Base-by-base conservation (phyloP, 2,113 vertebrate genomes). In the Rhabdomys dilectus region DNA sequence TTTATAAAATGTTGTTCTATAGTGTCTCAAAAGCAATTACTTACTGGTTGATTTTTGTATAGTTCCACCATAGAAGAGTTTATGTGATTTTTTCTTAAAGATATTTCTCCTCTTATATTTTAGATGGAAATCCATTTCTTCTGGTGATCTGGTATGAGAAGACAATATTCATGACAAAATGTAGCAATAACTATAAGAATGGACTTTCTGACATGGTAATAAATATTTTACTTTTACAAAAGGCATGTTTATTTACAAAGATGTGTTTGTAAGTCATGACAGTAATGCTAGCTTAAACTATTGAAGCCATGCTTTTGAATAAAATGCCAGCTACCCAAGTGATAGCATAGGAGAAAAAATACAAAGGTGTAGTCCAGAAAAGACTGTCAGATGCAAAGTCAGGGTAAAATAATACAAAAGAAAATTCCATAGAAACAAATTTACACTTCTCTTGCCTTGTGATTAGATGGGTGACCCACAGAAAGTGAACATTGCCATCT, bases 21-120 rank as follows among this genome's bases (percentile, higher is more conserved):
- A 88, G 77, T 56, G 11, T 15, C 48, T 96, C 58, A 88, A 88
- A n/a, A 93, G 22, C 26, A 84, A 81, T 80, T 95, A 95, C 96
- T 98, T 97, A 98, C 97, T 96, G 80, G 84, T 88, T 93, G 96
- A 93, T 88, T 77, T 97, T 93, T 89, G 72, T 10, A 88, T 64
- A 81, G 86, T 51, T 95, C 97, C 93, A 88, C 7, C 88, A n/a
- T 86, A 91, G 91, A 66, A 95, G 78, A 93, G 51, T 77, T 92
- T 95, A n/a, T 89, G 84, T 94, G 93, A 53, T 95, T 86, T 98
- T 98, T 98, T 96, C 96, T 96, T 97, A 84, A 56, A 56, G 45
- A 31, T 89, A 80, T 68, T 93, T 86, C 92, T 97, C 90, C 97
- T 97, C 95, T 97, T 97, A 91, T 97, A 98, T 86, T 94, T 98